Conservation (phyloP, 2,113 vertebrate genomes). For the Noturus placidus region DNA sequence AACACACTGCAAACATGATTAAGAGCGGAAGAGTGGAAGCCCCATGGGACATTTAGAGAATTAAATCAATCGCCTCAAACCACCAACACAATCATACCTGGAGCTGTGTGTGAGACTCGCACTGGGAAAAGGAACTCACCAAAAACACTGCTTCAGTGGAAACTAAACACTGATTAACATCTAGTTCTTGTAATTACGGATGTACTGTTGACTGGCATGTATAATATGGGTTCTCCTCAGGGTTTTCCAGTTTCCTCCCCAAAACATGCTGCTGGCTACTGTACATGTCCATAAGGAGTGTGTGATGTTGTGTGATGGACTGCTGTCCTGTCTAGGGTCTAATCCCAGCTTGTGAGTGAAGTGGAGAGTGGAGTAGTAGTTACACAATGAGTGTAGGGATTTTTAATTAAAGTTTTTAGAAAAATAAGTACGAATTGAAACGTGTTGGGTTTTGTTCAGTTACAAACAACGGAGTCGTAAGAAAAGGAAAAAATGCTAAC, state of each 20-base stretch:
- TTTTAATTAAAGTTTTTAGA: background rate
- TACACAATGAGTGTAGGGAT: background rate
- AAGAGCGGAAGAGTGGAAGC: slow-evolving; percentile 1
- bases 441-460: background rate
- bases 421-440: background rate
- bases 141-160: background rate
- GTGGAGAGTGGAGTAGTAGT: background rate
- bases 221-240: background rate
- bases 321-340: no score
- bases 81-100: slow-evolving; percentile 1
- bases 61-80: slow-evolving; percentile 16
- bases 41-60: background rate
- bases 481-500: background rate
- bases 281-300: background rate
- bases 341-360: background rate
- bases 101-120: background rate
- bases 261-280: background rate
- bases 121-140: background rate
- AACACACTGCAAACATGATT: slow-evolving; percentile 18
- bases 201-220: background rate
- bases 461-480: background rate
- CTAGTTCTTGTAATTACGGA: background rate
- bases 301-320: background rate
- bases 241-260: background rate
- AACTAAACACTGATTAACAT: slow-evolving; percentile 5